Evolutionary conservation across 2,888 invertebrate species (phyloP).

Genomic region (Athrips mouffetella): DNA sequence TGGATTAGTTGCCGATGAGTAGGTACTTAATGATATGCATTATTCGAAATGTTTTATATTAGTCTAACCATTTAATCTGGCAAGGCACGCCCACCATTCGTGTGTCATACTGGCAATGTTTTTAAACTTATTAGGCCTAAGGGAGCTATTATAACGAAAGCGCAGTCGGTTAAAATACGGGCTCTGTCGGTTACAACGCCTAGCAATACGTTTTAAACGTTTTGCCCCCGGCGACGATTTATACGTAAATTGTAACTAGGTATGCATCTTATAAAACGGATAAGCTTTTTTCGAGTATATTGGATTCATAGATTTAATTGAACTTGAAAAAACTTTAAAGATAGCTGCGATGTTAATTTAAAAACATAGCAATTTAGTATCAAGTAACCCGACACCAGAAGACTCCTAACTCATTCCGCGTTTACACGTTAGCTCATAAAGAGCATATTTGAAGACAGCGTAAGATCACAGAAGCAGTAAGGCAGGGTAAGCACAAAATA

Average conservation of each 20-base stretch:
- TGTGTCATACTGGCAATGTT: constrained; percentile 16
- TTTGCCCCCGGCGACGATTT: constrained; percentile 28
- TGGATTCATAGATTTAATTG: too few species aligned
- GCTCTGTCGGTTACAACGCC: constrained; percentile 18
- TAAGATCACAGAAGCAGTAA: too few species aligned
- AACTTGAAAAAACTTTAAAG: too few species aligned
- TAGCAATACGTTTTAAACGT: constrained; percentile 31
- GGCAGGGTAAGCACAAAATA: too few species aligned
- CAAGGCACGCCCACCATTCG: constrained; percentile 4
- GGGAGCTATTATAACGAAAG: constrained; percentile 18
- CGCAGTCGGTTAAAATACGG: constrained; percentile 13
- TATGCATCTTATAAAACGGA: constrained; percentile 12
- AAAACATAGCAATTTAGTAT: too few species aligned
- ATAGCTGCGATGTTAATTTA: too few species aligned
- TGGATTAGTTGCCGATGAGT: too few species aligned
- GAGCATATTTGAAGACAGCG: too few species aligned
- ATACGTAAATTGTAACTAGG: constrained; percentile 15
- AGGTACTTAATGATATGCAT: too few species aligned
- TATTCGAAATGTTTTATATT: constrained; percentile 1
- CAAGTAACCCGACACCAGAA: too few species aligned
- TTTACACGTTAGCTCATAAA: too few species aligned
- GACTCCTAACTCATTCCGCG: too few species aligned
- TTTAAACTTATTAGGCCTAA: constrained; percentile 15
- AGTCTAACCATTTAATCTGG: constrained; percentile 4
- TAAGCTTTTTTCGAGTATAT: neutral